phyloP scores from a whole-genome alignment of 2,888 invertebrate genomes.

The Ormyrus rosae region DNA sequence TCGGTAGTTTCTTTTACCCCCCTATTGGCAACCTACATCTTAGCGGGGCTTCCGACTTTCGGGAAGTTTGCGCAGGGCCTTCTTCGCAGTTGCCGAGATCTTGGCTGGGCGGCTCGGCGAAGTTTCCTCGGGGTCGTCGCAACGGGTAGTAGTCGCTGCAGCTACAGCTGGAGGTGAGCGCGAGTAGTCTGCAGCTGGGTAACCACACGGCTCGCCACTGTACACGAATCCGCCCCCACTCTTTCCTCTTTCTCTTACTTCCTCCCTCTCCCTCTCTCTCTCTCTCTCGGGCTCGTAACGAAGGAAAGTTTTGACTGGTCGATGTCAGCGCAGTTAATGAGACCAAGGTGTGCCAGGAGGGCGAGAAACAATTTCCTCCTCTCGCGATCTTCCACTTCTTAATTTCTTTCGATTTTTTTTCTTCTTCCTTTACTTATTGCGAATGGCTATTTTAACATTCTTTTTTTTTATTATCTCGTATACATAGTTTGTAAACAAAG shows the following conservation, averaged over 20 bases:
- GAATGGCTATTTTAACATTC: too few species aligned
- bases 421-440: neutral
- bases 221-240: conserved; percentile 25
- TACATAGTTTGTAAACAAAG: too few species aligned
- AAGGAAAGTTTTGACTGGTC: conserved; percentile 56
- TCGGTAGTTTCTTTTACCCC: too few species aligned
- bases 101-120: too few species aligned
- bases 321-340: conserved; percentile 45
- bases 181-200: conserved; percentile 18
- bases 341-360: conserved; percentile 7
- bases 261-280: conserved; percentile 5
- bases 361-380: neutral
- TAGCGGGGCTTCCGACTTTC: too few species aligned
- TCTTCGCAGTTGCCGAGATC: conserved; percentile 8
- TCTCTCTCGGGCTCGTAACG: conserved; percentile 47
- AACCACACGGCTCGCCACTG: conserved; percentile 21
- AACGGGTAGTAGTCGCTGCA: too few species aligned
- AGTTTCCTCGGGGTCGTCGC: too few species aligned
- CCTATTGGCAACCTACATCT: too few species aligned
- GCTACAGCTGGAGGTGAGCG: neutral
- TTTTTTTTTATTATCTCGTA: too few species aligned
- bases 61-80: conserved; percentile 21
- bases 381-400: neutral
- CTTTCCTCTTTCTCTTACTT: neutral
- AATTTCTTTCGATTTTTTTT: neutral